phyloP scores from a whole-genome alignment of 1,140 invertebrate species.

The Glossosoma conforme region DNA sequence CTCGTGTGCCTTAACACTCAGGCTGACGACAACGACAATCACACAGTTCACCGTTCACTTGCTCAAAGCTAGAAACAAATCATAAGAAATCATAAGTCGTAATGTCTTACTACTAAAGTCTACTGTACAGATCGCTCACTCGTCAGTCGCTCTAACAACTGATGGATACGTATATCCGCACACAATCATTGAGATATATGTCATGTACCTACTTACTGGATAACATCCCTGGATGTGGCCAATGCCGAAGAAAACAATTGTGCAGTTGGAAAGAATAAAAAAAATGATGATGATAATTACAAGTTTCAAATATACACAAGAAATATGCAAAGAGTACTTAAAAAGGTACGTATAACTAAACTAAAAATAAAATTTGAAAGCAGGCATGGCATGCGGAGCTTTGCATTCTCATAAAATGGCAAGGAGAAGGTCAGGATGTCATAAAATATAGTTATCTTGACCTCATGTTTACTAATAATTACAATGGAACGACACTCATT shows the following conservation, averaged over 20 bases:
- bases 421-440: slow-evolving; percentile 53
- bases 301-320: slow-evolving; percentile 51
- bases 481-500: slow-evolving; percentile 54
- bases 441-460: slow-evolving; percentile 48
- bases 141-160: slow-evolving; percentile 24
- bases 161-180: slow-evolving; percentile 21
- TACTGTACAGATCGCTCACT: slow-evolving; percentile 30
- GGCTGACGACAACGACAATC: slow-evolving; percentile 27
- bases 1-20: slow-evolving; percentile 25
- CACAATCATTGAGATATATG: slow-evolving; percentile 25
- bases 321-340: slow-evolving; percentile 41
- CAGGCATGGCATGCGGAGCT: slow-evolving; percentile 58
- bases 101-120: slow-evolving; percentile 24
- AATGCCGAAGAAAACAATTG: slow-evolving; percentile 68
- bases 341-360: slow-evolving; percentile 50
- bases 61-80: slow-evolving; percentile 27
- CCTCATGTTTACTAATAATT: slow-evolving; percentile 45
- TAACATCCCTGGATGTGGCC: slow-evolving; percentile 70
- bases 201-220: slow-evolving; percentile 69
- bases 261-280: slow-evolving; percentile 72
- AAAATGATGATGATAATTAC: slow-evolving; percentile 60
- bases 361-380: slow-evolving; percentile 53
- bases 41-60: slow-evolving; percentile 25
- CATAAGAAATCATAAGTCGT: slow-evolving; percentile 21
- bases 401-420: slow-evolving; percentile 53